phyloP scores from a whole-genome alignment of 2,113 vertebrate genomes.

The Plectropomus leopardus region DNA sequence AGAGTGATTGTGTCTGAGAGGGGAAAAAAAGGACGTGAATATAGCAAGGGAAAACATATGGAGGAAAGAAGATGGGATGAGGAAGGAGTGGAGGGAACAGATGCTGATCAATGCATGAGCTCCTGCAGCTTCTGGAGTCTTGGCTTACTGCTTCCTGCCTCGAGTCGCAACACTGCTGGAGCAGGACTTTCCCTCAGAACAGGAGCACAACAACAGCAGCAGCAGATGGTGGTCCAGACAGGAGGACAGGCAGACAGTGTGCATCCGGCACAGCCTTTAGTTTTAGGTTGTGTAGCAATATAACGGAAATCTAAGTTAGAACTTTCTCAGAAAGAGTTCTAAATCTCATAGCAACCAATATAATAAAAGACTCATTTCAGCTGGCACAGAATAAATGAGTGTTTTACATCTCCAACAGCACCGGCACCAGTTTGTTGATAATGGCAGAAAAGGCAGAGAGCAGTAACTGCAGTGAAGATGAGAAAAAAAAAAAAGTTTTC shows the following conservation, averaged over 20 bases:
- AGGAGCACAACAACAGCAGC: background rate
- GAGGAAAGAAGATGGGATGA: constrained; percentile 29
- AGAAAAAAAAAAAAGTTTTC: background rate
- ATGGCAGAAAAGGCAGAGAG: background rate
- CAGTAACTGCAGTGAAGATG: background rate
- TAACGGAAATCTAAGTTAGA: no score
- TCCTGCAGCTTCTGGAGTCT: constrained; percentile 58
- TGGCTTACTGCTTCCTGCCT: constrained; percentile 53
- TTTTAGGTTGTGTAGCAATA: background rate
- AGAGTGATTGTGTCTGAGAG: background rate
- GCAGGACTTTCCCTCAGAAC: constrained; percentile 26
- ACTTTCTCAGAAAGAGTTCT: background rate
- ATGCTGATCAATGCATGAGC: constrained; percentile 64
- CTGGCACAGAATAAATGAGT: background rate
- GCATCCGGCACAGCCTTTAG: background rate
- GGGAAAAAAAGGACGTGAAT: background rate
- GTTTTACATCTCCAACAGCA: background rate
- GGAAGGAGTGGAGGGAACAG: constrained; percentile 48
- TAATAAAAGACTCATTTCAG: background rate
- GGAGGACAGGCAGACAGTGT: background rate
- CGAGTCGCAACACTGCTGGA: constrained; percentile 34
- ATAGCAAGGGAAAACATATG: constrained; percentile 52
- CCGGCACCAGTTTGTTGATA: background rate
- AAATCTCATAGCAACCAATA: no score
- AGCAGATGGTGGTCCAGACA: constrained; percentile 13